Percentiles rank a stretch among this genome's conserved stretches.
Evolutionary conservation across 2,797 vertebrate genomes (phyloP).

Genomic region (Lagorchestes hirsutus): DNA sequence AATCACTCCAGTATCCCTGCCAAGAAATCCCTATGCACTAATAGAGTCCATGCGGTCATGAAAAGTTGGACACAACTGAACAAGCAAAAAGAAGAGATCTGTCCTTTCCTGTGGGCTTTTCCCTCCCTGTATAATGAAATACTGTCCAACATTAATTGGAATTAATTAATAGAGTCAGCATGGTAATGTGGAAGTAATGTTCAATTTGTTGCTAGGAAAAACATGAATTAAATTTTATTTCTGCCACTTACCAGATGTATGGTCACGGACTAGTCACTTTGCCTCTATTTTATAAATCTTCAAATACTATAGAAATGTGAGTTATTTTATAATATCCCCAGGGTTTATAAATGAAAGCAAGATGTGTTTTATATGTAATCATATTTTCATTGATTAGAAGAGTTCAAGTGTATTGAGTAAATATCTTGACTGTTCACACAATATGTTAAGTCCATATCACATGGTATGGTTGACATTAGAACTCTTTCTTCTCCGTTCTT

Average conservation of each 20-base stretch:
- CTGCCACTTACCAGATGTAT: background rate
- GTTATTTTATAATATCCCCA: background rate
- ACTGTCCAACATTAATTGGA: background rate
- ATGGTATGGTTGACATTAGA: background rate
- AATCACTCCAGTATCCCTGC: background rate
- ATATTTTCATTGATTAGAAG: background rate
- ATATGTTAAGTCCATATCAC: background rate
- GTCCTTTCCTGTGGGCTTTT: background rate
- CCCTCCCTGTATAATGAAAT: background rate
- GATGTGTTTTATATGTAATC: background rate
- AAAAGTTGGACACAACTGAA: background rate
- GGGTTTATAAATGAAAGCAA: background rate
- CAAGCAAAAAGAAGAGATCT: background rate
- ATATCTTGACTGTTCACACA: background rate
- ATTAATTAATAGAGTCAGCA: background rate
- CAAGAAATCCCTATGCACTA: background rate
- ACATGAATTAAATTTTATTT: background rate
- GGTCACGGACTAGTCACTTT: background rate
- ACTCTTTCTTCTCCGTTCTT: background rate
- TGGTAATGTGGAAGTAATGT: background rate
- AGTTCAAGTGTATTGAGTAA: background rate
- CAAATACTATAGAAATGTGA: background rate
- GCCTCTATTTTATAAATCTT: background rate
- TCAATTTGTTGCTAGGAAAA: background rate
- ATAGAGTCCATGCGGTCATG: background rate